Conservation (phyloP, 2,113 vertebrate species). For the Felis catus region DNA sequence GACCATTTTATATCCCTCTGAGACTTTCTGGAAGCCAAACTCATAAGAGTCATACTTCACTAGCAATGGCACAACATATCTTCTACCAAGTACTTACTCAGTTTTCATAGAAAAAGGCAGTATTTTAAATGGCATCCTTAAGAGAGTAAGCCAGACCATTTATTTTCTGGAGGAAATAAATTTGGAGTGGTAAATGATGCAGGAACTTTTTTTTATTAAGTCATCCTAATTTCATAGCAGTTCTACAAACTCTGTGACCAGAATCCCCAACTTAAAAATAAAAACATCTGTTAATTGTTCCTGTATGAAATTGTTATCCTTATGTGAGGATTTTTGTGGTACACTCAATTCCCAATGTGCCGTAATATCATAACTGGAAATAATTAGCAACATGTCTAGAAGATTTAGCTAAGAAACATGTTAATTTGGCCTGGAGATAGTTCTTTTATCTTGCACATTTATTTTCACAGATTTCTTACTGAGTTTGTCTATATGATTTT, state of each 20-base stretch:
- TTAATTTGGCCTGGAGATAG: conserved; percentile 46
- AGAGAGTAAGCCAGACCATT: conserved; percentile 58
- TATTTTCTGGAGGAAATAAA: conserved; percentile 59
- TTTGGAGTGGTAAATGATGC: conserved; percentile 51
- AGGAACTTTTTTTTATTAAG: conserved; percentile 62
- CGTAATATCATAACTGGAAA: conserved; percentile 22
- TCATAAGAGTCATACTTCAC: conserved; percentile 68
- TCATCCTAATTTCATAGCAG: conserved; percentile 50
- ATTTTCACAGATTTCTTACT: conserved; percentile 37
- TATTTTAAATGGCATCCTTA: conserved; percentile 66
- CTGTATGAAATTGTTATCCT: conserved; percentile 27
- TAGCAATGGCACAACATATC: conserved; percentile 35
- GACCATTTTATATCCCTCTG: conserved; percentile 75
- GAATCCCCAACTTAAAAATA: conserved; percentile 49
- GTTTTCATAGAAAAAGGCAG: conserved; percentile 51
- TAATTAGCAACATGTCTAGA: conserved; percentile 57
- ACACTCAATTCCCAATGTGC: conserved; percentile 13
- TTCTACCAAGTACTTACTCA: conserved; percentile 48
- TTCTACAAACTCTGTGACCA: conserved; percentile 27
- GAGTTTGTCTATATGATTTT: conserved; percentile 4
- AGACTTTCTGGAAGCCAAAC: conserved; percentile 57
- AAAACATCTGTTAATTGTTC: conserved; percentile 64
- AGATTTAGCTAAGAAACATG: conserved; percentile 49
- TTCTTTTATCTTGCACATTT: conserved; percentile 42
- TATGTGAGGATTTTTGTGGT: not conserved